Evolutionary conservation across 1,140 invertebrate genomes (phyloP), one percentile per base, ranked within the genome.

Genomic region (Drosophila biarmipes): DNA sequence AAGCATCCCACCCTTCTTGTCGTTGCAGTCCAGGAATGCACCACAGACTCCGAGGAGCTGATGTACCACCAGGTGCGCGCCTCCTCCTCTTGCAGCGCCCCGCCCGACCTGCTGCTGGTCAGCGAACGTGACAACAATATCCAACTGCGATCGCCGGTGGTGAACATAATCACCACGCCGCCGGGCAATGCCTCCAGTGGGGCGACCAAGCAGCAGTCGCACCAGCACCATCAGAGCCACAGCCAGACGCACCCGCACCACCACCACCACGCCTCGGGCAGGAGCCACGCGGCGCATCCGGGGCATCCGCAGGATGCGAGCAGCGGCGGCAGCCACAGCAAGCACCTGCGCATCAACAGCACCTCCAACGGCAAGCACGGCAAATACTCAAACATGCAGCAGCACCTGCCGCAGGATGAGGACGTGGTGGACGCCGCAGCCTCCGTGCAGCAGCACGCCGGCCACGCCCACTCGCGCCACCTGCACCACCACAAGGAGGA

Each of bases 111-210:
- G 69, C 58, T 92, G 64, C 64, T 92, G 67, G 90, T 91, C 56
- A 92, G 90, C 58, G 91, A 92, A 91, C 89, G 91, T 77, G 91
- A 92, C 80, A 91, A 91, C 59, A 92, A 91, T 80, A 85, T 92
- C 63, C 91, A 89, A 76, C 76, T 90, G 64, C 61, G 87, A 78
- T 71, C 78, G 73, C 91, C 91, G 14, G 73, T 91, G 53, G 90
- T 91, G 61, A 90, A 91, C 52, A 91, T 92, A 78, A 91, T 91
- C 75, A 91, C 90, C 42, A 81, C 89, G 52, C 81, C 85, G 14
- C 85, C 85, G 35, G 73, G 85, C 77, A 76, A 84, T 71, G 73
- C 72, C 61, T 72, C 78, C 21, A 61, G 53, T 15, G 31, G 53
- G 46, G 62, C 49, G 27, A 37, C 38, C 8, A 75, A 79, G 42